Evolutionary conservation across 2,888 invertebrate genomes (phyloP).

Genomic region (Tromatobia lineatoria): DNA sequence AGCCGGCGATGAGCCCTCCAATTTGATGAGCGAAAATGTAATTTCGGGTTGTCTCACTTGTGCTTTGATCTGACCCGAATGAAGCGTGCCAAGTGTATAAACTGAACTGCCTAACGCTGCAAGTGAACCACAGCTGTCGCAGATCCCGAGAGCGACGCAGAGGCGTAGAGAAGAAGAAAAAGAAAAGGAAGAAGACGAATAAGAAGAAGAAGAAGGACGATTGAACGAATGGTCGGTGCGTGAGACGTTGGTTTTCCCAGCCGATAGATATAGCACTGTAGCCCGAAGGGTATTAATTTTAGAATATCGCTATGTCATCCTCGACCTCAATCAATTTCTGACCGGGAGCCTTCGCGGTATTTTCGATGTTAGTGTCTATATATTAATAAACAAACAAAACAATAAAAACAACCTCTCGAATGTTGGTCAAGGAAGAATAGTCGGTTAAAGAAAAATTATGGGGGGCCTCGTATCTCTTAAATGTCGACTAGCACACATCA

Average conservation of each 20-base stretch:
- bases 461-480: no score
- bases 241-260: slow-evolving; percentile 51
- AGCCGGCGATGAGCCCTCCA: not conserved
- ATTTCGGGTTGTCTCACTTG: slow-evolving; percentile 24
- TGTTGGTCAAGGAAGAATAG: not conserved
- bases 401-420: not conserved
- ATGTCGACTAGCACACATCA: no score
- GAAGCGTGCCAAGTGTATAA: slow-evolving; percentile 58
- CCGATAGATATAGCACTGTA: not conserved
- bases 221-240: slow-evolving; percentile 16
- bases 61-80: slow-evolving; percentile 46
- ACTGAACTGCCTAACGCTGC: slow-evolving; percentile 18
- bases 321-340: slow-evolving; percentile 17
- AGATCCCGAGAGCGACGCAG: slow-evolving; percentile 5
- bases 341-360: slow-evolving; percentile 7
- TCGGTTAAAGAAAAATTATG: not conserved
- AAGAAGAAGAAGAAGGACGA: slow-evolving; percentile 26
- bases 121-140: slow-evolving; percentile 58
- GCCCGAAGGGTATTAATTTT: slow-evolving; percentile 48
- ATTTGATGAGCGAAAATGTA: not conserved
- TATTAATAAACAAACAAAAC: not conserved
- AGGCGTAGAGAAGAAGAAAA: not conserved
- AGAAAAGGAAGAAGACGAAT: slow-evolving; percentile 31
- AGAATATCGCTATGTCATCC: slow-evolving; percentile 22
- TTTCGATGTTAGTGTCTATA: not conserved